Percentiles rank a stretch among this genome's conserved stretches.
Evolutionary conservation across 1,140 invertebrate genomes (phyloP).

Genomic region (Papilio glaucus): DNA sequence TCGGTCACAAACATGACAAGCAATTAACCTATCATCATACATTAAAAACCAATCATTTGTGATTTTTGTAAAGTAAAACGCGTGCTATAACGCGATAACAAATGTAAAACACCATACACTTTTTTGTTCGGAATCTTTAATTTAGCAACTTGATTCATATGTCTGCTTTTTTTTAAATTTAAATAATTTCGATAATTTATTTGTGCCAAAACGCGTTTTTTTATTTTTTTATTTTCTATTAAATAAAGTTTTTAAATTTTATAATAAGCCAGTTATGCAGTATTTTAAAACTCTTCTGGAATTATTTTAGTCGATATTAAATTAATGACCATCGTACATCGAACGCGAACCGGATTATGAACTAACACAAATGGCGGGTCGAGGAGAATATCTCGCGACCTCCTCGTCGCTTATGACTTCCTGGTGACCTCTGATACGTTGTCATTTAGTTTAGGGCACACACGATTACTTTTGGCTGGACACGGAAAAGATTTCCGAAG

Average conservation of each 20-base stretch:
- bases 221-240: no score
- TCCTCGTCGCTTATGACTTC: constrained; percentile 31
- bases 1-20: no score
- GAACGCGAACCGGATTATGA: constrained; percentile 24
- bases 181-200: no score
- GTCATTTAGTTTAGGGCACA: constrained; percentile 21
- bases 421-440: constrained; percentile 35
- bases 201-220: no score
- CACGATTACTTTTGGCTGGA: not conserved
- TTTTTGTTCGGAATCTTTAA: not conserved
- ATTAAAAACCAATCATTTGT: no score
- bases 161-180: not conserved
- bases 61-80: no score
- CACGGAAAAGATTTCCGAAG: not conserved
- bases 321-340: not conserved
- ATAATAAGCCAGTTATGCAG: no score
- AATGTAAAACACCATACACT: not conserved
- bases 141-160: not conserved
- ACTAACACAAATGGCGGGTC: constrained; percentile 2
- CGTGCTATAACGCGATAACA: not conserved
- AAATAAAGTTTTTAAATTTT: no score
- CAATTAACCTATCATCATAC: no score
- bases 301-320: not conserved
- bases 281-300: not conserved
- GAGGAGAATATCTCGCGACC: constrained; percentile 26